A percentile compares a stretch with the other conserved stretches of the same genome.
phyloP scores from a whole-genome alignment of 2,113 vertebrate species.

The Proterorhinus semilunaris region DNA sequence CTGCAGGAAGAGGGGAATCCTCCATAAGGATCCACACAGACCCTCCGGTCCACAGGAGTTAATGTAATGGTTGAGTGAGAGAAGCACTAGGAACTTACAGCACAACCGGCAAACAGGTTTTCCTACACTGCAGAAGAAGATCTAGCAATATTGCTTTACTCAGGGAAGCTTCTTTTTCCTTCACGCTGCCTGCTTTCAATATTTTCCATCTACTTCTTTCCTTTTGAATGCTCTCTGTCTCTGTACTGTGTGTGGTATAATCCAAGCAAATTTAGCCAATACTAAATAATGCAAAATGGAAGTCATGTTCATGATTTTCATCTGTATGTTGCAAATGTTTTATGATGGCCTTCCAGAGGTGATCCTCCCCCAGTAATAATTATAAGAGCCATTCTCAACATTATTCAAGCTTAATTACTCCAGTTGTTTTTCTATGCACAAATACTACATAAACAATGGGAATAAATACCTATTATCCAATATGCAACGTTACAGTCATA shows the following conservation, averaged over 20 bases:
- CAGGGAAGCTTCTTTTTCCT: conserved; percentile 14
- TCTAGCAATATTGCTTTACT: conserved; percentile 42
- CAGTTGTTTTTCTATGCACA: too few relatives aligned
- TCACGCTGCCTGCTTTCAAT: conserved; percentile 31
- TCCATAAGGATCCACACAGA: conserved; percentile 24
- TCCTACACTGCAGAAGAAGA: conserved; percentile 34
- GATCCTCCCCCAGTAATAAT: too few relatives aligned
- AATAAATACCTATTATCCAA: too few relatives aligned
- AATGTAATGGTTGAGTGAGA: conserved; percentile 61
- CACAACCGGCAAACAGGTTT: conserved; percentile 54
- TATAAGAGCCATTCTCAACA: too few relatives aligned
- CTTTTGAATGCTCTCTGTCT: background rate
- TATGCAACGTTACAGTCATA: too few relatives aligned
- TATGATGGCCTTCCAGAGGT: background rate
- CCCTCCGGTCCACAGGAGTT: conserved; percentile 32
- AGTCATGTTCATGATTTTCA: background rate
- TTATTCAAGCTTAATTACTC: too few relatives aligned
- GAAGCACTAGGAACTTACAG: conserved; percentile 43
- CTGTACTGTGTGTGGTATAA: background rate
- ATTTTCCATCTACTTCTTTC: background rate
- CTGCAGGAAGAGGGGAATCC: conserved; percentile 37
- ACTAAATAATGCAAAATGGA: background rate
- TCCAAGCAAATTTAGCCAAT: background rate
- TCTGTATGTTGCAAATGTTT: background rate
- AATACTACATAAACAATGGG: too few relatives aligned